These are phyloP conservation scores for Augochlorella aurata DNA, from an alignment of 2,888 invertebrate species.

Conservation along the genomic window DNA sequence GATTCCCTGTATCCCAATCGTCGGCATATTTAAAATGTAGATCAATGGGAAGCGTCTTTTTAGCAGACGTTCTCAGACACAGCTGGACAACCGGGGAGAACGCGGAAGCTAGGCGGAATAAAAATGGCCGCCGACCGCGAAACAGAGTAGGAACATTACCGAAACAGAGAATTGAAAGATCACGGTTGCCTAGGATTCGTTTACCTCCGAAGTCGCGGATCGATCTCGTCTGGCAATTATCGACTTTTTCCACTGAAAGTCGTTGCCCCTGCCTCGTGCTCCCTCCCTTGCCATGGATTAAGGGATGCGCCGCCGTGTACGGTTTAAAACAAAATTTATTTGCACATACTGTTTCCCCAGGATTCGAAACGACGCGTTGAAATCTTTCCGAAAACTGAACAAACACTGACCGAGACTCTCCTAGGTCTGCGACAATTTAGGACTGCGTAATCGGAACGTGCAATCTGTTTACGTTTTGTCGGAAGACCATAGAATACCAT, in stretches of 20 bases:
- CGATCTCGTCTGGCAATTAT: constrained; percentile 14
- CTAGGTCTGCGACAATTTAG: too few species aligned
- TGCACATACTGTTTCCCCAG: background rate
- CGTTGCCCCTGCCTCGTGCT: background rate
- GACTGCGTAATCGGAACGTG: too few species aligned
- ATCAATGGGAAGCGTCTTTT: too few species aligned
- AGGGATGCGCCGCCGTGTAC: background rate
- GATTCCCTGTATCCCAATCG: too few species aligned
- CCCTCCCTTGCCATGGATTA: background rate
- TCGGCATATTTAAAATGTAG: too few species aligned
- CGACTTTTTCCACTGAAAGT: background rate
- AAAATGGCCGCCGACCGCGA: background rate
- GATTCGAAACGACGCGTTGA: too few species aligned
- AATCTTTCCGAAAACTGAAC: too few species aligned
- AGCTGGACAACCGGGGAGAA: too few species aligned
- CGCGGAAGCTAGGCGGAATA: background rate
- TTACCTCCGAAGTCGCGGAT: background rate
- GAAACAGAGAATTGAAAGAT: background rate
- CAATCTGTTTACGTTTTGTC: too few species aligned
- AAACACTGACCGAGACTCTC: too few species aligned
- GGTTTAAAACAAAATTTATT: background rate
- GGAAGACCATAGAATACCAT: too few species aligned
- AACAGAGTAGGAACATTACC: background rate
- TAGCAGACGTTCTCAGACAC: too few species aligned
- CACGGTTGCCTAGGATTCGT: background rate